Percentiles rank a stretch among this genome's conserved stretches.
Evolutionary conservation across 2,888 invertebrate genomes (phyloP).

Genomic region (Zele albiditarsus): DNA sequence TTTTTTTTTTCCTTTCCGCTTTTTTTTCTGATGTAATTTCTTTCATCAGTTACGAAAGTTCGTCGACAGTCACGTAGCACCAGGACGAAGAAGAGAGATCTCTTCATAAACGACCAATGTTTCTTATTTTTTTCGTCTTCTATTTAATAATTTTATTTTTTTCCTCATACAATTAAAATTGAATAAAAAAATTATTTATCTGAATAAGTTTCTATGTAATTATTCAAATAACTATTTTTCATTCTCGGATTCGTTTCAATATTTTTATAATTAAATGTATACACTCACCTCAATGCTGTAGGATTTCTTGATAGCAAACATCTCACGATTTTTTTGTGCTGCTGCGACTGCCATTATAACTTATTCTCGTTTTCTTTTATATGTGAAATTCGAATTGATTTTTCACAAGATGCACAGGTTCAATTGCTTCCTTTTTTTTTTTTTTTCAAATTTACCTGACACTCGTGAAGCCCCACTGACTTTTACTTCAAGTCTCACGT

Average conservation of each 20-base stretch:
- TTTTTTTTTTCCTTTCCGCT: slow-evolving; percentile 14
- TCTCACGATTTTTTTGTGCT: slow-evolving; percentile 94
- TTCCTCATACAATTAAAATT: not conserved
- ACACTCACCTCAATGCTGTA: slow-evolving; percentile 95
- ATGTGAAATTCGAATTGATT: not conserved
- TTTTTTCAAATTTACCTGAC: slow-evolving; percentile 35
- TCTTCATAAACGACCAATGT: not conserved
- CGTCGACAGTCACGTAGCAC: slow-evolving; percentile 27
- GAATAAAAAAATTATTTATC: not conserved
- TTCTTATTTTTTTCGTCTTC: not conserved
- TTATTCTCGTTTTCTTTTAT: slow-evolving; percentile 29
- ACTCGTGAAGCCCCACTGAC: slow-evolving; percentile 51
- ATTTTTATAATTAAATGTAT: not conserved
- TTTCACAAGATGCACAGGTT: slow-evolving; percentile 48
- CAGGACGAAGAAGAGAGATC: slow-evolving; percentile 23
- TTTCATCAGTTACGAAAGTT: slow-evolving; percentile 59
- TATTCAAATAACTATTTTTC: not conserved
- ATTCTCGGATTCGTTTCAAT: not conserved
- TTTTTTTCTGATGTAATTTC: slow-evolving; percentile 59
- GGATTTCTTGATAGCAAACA: slow-evolving; percentile 97
- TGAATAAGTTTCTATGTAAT: not conserved
- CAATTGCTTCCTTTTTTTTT: slow-evolving; percentile 33
- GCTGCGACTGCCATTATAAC: slow-evolving; percentile 89
- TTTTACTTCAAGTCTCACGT: slow-evolving; percentile 31
- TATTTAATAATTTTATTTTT: slow-evolving; percentile 18